phyloP scores from a whole-genome alignment of 2,797 vertebrate species.

The Chlorospingus flavigularis region DNA sequence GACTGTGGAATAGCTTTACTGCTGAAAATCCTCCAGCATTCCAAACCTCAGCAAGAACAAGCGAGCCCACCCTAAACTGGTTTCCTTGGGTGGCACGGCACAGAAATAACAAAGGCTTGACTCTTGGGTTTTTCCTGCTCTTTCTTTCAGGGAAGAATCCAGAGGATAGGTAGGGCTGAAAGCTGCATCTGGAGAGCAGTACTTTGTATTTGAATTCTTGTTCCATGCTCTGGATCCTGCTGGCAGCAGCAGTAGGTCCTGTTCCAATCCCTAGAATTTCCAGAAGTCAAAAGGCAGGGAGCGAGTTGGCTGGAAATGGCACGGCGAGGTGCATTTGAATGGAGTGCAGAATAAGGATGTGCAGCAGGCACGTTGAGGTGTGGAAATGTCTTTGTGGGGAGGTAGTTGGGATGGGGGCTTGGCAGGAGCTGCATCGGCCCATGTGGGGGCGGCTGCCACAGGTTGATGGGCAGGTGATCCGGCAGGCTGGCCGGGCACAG shows the following conservation, averaged over 20 bases:
- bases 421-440: constrained; percentile 62
- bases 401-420: constrained; percentile 67
- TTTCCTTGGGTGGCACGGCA: fast-evolving
- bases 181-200: background rate
- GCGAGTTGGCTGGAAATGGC: background rate
- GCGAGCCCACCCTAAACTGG: fast-evolving
- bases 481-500: constrained; percentile 74
- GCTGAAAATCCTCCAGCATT: background rate
- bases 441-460: constrained; percentile 82
- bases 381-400: background rate
- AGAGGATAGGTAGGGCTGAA: background rate
- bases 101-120: background rate
- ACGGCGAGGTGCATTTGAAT: background rate
- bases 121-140: background rate
- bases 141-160: background rate
- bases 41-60: background rate
- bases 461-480: constrained; percentile 90
- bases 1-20: background rate
- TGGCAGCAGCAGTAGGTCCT: background rate
- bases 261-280: background rate
- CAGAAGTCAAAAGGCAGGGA: constrained; percentile 47
- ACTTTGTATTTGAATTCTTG: background rate
- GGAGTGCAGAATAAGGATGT: constrained; percentile 10
- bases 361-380: constrained; percentile 19
- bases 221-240: background rate